A percentile compares a stretch with the other conserved stretches of the same genome.
phyloP scores from a whole-genome alignment of 2,797 vertebrate species.

The Acanthiza pusilla region DNA sequence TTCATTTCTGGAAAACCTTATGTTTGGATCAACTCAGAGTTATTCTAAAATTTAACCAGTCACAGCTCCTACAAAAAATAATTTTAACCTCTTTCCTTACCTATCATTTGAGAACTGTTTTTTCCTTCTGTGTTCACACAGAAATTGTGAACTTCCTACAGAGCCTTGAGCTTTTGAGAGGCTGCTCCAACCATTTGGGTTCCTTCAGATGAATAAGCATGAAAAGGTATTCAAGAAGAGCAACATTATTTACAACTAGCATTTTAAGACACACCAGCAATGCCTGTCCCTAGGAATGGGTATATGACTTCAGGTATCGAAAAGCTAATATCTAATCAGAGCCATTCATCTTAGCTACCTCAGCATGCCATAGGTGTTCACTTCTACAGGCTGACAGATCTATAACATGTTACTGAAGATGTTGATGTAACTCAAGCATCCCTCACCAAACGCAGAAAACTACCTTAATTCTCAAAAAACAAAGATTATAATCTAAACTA shows the following conservation, averaged over 20 bases:
- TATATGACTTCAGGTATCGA: not conserved
- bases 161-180: not conserved
- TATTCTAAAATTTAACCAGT: not conserved
- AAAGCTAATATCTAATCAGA: not conserved
- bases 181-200: not conserved
- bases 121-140: not conserved
- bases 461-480: not conserved
- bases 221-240: not conserved
- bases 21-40: not conserved
- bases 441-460: not conserved
- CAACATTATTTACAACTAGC: not conserved
- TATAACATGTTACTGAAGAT: accelerated
- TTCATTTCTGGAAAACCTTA: not conserved
- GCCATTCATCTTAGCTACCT: not conserved
- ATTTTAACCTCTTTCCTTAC: not conserved
- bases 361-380: not conserved
- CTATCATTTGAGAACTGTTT: not conserved
- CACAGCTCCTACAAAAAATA: not conserved
- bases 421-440: not conserved
- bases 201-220: not conserved
- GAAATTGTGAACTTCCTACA: not conserved
- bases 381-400: not conserved
- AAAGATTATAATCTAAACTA: not conserved
- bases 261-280: not conserved
- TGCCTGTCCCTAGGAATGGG: not conserved